phyloP scores from a whole-genome alignment of 1,140 invertebrate species.

The Conus betulinus region DNA sequence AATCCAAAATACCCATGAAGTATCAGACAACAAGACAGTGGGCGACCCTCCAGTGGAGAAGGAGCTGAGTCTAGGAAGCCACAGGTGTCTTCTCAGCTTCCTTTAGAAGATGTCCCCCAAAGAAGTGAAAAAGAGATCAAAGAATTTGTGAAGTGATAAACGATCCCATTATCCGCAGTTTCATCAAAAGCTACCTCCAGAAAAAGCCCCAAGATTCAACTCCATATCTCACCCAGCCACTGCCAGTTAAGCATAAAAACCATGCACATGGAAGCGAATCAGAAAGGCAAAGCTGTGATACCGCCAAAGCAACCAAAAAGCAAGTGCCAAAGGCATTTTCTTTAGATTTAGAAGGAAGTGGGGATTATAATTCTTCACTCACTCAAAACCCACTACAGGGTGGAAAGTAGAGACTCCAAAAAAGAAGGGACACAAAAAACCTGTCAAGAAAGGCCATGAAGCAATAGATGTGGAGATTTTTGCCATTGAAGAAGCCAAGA shows the following conservation, averaged over 20 bases:
- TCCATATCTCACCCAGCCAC: background rate
- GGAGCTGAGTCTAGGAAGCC: constrained; percentile 18
- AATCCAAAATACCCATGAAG: background rate
- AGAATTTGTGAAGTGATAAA: constrained; percentile 58
- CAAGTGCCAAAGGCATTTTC: background rate
- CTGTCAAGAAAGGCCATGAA: constrained; percentile 38
- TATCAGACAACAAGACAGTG: constrained; percentile 47
- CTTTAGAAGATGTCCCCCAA: background rate
- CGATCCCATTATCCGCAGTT: constrained; percentile 57
- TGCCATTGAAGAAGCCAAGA: constrained; percentile 51
- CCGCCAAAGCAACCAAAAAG: background rate
- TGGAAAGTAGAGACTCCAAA: constrained; percentile 32
- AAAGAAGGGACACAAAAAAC: constrained; percentile 37
- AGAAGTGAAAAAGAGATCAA: constrained; percentile 32
- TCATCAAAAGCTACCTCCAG: constrained; percentile 54
- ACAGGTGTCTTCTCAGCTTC: background rate
- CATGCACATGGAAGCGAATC: background rate
- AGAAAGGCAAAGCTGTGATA: background rate
- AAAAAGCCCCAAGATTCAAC: constrained; percentile 36
- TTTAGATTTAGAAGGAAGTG: background rate
- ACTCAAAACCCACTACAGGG: background rate
- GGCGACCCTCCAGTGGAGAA: constrained; percentile 50
- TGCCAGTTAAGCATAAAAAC: background rate
- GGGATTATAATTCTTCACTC: background rate
- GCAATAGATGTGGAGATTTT: constrained; percentile 64